Evolutionary conservation across 23 tunicate genomes (phyloP).

Genomic region (Botrylloides violaceus): DNA sequence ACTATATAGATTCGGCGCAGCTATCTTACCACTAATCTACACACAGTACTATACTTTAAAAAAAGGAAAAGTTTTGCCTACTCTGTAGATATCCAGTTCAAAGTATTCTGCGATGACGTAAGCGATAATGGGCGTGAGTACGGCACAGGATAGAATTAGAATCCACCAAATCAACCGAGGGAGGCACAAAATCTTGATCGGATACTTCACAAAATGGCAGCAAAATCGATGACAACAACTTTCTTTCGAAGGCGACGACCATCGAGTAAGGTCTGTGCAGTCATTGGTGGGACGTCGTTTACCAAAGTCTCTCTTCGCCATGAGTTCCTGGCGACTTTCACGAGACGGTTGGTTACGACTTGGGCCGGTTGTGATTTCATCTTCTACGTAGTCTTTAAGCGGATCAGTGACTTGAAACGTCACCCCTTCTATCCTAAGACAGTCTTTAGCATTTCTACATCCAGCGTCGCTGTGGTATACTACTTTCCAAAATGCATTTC

Average conservation of each 20-base stretch:
- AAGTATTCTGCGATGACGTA: conserved; percentile 36
- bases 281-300: not conserved
- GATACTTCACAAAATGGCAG: conserved; percentile 47
- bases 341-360: not conserved
- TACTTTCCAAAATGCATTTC: not conserved
- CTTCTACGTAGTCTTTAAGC: not conserved
- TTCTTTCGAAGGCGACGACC: not conserved
- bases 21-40: too few relatives aligned
- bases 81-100: conserved; percentile 46
- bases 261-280: not conserved
- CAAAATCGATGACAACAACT: not conserved
- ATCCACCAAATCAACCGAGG: conserved; percentile 53
- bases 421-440: not conserved
- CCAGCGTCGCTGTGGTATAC: not conserved
- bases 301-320: not conserved
- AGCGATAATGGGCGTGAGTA: conserved; percentile 44
- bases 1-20: too few relatives aligned
- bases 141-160: conserved; percentile 23
- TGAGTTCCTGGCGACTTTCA: not conserved
- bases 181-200: conserved; percentile 37
- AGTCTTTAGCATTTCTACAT: not conserved
- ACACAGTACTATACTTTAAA: too few relatives aligned
- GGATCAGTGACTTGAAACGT: not conserved
- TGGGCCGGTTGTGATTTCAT: not conserved
- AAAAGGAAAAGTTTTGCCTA: too few relatives aligned